Evolutionary conservation across 2,113 vertebrate species (phyloP).

Genomic region (Bungarus multicinctus): DNA sequence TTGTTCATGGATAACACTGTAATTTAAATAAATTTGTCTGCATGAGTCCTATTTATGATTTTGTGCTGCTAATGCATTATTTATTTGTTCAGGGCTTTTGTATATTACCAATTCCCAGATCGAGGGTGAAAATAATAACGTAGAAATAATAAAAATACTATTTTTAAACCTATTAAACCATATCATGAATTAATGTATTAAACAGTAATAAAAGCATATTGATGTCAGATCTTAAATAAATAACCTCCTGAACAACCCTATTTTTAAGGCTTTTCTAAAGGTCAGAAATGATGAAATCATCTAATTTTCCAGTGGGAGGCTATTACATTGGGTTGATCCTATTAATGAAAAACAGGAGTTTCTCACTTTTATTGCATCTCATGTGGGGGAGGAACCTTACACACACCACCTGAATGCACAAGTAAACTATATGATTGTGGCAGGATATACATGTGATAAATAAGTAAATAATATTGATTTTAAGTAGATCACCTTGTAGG

Average conservation of each 20-base stretch:
- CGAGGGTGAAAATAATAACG: not conserved
- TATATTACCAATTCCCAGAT: not conserved
- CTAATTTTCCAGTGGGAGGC: not conserved
- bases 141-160: not conserved
- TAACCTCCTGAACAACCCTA: not conserved
- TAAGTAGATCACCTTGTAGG: not conserved
- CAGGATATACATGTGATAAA: not conserved
- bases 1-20: not conserved
- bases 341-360: not conserved
- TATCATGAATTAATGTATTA: not conserved
- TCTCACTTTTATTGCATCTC: not conserved
- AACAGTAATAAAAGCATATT: not conserved
- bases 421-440: not conserved
- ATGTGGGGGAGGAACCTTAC: not conserved
- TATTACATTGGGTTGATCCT: not conserved
- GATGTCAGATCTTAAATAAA: not conserved
- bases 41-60: not conserved
- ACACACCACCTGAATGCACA: not conserved
- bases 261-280: not conserved
- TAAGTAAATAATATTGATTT: not conserved
- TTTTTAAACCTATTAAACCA: not conserved
- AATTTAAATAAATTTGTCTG: not conserved
- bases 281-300: not conserved
- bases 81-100: not conserved
- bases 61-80: not conserved